A percentile compares a stretch with the other conserved stretches of the same genome.
phyloP scores from a whole-genome alignment of 2,888 invertebrate genomes.

The Amblyteles armatorius region DNA sequence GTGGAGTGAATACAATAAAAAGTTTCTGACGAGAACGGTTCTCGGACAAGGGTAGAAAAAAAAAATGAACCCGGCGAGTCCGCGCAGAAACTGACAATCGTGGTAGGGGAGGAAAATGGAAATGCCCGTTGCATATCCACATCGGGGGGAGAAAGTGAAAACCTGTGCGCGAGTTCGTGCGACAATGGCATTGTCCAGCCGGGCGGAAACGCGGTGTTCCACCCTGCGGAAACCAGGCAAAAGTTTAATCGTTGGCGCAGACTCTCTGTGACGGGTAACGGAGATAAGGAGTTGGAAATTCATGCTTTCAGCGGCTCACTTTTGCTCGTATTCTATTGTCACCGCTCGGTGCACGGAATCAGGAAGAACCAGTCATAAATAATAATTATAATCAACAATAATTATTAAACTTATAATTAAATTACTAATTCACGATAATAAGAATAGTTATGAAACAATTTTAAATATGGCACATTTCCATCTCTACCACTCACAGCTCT shows the following conservation, averaged over 20 bases:
- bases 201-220: constrained; percentile 68
- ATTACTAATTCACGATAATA: no score
- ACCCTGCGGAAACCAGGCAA: constrained; percentile 65
- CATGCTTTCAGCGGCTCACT: constrained; percentile 46
- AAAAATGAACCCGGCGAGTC: background rate
- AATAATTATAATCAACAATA: no score
- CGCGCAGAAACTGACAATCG: constrained; percentile 3
- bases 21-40: constrained; percentile 8
- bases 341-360: no score
- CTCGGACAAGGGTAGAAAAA: background rate
- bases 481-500: no score
- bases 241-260: constrained; percentile 73
- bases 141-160: constrained; percentile 28
- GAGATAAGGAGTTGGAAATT: constrained; percentile 71
- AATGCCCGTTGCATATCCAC: constrained; percentile 38
- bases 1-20: constrained; percentile 18
- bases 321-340: constrained; percentile 31
- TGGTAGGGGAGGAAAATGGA: constrained; percentile 31
- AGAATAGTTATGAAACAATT: no score
- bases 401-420: no score
- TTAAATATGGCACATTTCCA: background rate
- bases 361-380: no score
- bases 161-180: constrained; percentile 37
- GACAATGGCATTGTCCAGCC: constrained; percentile 70
- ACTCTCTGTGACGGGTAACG: constrained; percentile 56